Evolutionary conservation across 2,888 invertebrate species (phyloP).

Genomic region (Oligia strigilis): DNA sequence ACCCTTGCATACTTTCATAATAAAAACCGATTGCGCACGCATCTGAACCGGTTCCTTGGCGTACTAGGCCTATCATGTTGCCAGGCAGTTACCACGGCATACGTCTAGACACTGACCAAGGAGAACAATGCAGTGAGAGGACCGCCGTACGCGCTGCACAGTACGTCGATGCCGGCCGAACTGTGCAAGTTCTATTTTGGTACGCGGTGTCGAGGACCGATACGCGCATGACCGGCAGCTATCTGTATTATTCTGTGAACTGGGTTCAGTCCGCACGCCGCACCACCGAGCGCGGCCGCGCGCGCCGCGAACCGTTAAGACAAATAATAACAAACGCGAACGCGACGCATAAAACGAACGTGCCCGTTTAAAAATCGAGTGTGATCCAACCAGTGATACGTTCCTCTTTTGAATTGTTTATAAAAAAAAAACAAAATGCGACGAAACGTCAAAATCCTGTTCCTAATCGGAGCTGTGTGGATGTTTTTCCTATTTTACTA

Average conservation of each 20-base stretch:
- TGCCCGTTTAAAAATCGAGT: constrained; percentile 53
- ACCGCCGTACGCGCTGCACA: constrained; percentile 58
- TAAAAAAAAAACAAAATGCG: constrained; percentile 77
- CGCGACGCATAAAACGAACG: constrained; percentile 67
- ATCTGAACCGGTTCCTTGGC: constrained; percentile 53
- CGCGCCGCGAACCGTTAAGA: constrained; percentile 79
- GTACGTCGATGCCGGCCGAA: constrained; percentile 66
- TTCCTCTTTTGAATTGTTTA: constrained; percentile 53
- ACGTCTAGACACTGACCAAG: constrained; percentile 66
- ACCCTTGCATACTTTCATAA: constrained; percentile 46
- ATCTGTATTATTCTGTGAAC: constrained; percentile 71
- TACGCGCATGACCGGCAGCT: constrained; percentile 86
- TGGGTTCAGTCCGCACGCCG: constrained; percentile 82
- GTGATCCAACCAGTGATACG: constrained; percentile 68
- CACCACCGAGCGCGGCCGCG: constrained; percentile 87
- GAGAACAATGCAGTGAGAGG: constrained; percentile 73
- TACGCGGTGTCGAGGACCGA: constrained; percentile 80
- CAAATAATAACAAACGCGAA: constrained; percentile 75
- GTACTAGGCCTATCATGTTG: constrained; percentile 39
- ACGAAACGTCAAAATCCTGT: constrained; percentile 86
- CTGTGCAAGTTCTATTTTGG: constrained; percentile 82
- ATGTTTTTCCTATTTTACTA: constrained; percentile 87
- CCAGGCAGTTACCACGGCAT: constrained; percentile 42
- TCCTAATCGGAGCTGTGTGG: constrained; percentile 85
- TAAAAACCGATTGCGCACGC: constrained; percentile 23